Conservation (phyloP, 2,113 vertebrate genomes). For the Neodon shergylaensis region DNA sequence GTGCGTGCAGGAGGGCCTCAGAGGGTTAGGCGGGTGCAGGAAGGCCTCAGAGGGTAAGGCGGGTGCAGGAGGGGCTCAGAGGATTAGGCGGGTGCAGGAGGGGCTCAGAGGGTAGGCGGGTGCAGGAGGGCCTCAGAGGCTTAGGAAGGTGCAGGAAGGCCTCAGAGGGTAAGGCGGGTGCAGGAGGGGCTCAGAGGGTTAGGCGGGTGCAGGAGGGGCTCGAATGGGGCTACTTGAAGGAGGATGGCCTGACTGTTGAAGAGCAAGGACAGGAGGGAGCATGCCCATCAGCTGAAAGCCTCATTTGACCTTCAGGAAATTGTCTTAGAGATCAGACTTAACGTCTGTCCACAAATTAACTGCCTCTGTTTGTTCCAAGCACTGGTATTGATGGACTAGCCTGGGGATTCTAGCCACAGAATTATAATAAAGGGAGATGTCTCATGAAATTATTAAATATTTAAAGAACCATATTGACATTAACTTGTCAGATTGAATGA, state of each 20-base stretch:
- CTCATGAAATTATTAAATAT: constrained; percentile 83
- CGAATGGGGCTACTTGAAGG: constrained; percentile 60
- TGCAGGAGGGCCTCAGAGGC: constrained; percentile 43
- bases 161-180: background rate
- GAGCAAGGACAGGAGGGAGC: constrained; percentile 7
- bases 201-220: constrained; percentile 45
- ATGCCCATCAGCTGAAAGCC: constrained; percentile 21
- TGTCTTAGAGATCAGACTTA: constrained; percentile 58
- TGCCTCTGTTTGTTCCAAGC: constrained; percentile 79
- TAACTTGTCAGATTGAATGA: constrained; percentile 79
- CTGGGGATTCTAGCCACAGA: constrained; percentile 68
- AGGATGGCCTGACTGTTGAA: background rate
- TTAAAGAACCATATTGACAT: constrained; percentile 80
- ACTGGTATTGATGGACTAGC: constrained; percentile 76
- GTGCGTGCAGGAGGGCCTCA: constrained; percentile 56
- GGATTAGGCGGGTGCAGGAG: constrained; percentile 54
- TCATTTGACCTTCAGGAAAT: constrained; percentile 83
- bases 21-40: constrained; percentile 58
- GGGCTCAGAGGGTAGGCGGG: constrained; percentile 57
- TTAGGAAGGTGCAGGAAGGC: constrained; percentile 46
- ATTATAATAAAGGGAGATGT: constrained; percentile 81
- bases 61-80: constrained; percentile 5
- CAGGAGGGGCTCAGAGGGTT: constrained; percentile 50
- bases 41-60: background rate
- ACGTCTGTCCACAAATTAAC: constrained; percentile 73